phyloP scores from a whole-genome alignment of 1,140 invertebrate genomes.

The Sitobion miscanthi region DNA sequence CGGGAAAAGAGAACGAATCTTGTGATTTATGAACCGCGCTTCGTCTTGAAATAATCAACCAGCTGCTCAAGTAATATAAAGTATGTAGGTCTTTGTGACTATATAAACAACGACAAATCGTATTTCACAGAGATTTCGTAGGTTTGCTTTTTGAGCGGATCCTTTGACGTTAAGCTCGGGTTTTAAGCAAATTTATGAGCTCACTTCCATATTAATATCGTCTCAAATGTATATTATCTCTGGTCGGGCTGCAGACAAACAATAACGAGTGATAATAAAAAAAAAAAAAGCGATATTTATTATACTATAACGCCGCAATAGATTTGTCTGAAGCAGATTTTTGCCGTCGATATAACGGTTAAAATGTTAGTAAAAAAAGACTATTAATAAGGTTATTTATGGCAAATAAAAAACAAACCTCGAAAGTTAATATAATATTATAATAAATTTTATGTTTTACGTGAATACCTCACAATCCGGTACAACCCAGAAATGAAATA shows the following conservation, averaged over 20 bases:
- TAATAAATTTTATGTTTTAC: not conserved
- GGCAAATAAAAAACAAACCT: not conserved
- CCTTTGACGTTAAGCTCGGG: slow-evolving; percentile 1
- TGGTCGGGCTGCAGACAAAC: not conserved
- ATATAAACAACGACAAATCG: slow-evolving; percentile 43
- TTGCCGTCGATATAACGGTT: not conserved
- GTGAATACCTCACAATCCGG: not conserved
- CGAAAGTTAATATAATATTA: not conserved
- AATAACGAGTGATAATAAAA: not conserved
- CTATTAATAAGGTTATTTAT: not conserved
- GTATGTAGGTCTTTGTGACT: not conserved
- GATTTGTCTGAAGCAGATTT: not conserved
- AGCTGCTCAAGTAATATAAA: not conserved
- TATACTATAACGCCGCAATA: not conserved
- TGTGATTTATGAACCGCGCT: not conserved
- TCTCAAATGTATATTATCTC: not conserved
- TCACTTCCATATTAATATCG: not conserved
- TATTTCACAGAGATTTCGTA: slow-evolving; percentile 34
- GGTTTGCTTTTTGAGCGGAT: not conserved
- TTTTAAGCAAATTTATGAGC: slow-evolving; percentile 26
- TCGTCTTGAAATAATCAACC: not conserved
- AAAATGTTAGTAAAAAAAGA: not conserved
- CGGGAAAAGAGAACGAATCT: not conserved
- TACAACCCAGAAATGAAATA: no score
- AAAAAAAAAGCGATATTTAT: not conserved